phyloP scores from a whole-genome alignment of 2,797 vertebrate species.

The Phrynocephalus vlangalii region DNA sequence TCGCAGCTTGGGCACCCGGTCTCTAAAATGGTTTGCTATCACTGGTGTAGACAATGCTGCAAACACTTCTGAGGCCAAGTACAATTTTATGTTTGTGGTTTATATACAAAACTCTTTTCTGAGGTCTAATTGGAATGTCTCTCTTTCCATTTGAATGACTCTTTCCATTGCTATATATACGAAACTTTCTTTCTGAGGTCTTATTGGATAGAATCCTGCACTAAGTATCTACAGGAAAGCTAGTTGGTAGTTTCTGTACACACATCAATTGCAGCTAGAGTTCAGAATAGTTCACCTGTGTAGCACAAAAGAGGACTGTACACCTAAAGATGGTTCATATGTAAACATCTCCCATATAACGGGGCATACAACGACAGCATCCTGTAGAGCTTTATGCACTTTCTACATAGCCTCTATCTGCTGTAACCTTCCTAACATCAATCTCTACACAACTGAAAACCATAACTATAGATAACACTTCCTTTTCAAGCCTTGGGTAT shows the following conservation, averaged over 20 bases:
- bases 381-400: neutral
- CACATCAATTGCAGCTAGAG: neutral
- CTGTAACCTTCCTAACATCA: neutral
- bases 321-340: neutral
- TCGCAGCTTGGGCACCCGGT: too few relatives aligned
- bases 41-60: conserved; percentile 1
- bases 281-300: neutral
- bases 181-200: neutral
- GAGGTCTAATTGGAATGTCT: neutral
- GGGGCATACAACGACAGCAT: neutral
- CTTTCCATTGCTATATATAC: too few relatives aligned
- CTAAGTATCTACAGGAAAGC: neutral
- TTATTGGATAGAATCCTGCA: neutral
- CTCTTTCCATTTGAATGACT: neutral
- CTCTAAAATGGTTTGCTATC: too few relatives aligned
- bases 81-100: neutral
- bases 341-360: neutral
- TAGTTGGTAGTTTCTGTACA: neutral
- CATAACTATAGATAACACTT: neutral
- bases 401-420: neutral
- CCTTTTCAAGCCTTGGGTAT: neutral
- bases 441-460: neutral
- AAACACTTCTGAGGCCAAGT: conserved; percentile 35
- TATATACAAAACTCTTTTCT: conserved; percentile 27
- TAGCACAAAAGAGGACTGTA: neutral